Evolutionary conservation across 2,797 vertebrate species (phyloP), one percentile per base, ranked within the genome.

Genomic region (Ceryle rudis): DNA sequence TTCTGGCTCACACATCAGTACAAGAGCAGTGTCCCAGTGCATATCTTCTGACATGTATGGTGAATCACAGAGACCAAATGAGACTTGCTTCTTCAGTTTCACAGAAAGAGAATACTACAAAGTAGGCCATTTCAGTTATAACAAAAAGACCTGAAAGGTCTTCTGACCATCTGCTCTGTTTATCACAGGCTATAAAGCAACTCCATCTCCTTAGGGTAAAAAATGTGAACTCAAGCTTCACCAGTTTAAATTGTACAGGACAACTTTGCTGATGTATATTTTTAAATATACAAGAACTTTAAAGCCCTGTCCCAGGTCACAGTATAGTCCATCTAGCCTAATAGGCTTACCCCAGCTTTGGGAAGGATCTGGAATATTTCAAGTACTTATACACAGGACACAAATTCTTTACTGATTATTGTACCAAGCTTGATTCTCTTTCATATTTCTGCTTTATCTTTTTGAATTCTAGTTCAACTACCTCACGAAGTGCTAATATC

Each of bases 111-210:
- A 78, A 47, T 11, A 33, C 57, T 58, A 39, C 66, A 75, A 90
- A 95, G 46, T 51, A 84, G 85, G 46, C 22, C 70, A 58, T 93
- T 93, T 75, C 70, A 70, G 49, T 44, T 71, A 42, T 26, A 86
- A 74, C n/a, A 42, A 62, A 79, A 84, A 92, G 37, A 70, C 86
- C 28, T 6, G 4, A 69, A 95, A 95, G 80, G 70, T 90, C 72
- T 54, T 86, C 77, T 81, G 58, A 90, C 89, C 65, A 89, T 92
- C 77, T 95, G 70, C 35, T 93, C 65, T 89, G 58, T 81, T 90
- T 81, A 90, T 51, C 39, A 81, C 26, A 72, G 29, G 15, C 77
- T 79, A 75, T 39, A 92, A 90, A 75, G 51, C 46, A 89, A 60
- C 21, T 86, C 46, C 2, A 1, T 51, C 29, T 95, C 85, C 81